Evolutionary conservation across 2,888 invertebrate species (phyloP), one percentile per base, ranked within the genome.

Genomic region (Sycophila texana): DNA sequence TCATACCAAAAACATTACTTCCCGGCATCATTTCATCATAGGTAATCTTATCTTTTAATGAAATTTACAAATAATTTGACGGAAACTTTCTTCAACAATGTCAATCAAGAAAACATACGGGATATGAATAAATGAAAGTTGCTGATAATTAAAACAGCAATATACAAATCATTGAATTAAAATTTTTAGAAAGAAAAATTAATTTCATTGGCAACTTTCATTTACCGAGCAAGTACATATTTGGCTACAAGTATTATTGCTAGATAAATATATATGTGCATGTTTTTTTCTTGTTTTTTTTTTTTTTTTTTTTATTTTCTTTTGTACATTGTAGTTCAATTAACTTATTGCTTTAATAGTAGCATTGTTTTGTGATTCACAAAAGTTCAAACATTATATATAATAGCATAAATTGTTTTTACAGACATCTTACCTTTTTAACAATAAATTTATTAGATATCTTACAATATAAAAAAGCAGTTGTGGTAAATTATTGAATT

Each of bases 241-340:
- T 86, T 87, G 83, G 84, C 87, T 88, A 88, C 82, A 86, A 86
- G 84, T 86, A 86, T 85, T 86, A 84, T 87, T 86, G 87, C 85
- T 84, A 85, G 86, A 85, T 86, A 87, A 87, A 87, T 76, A 74
- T 77, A 65, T 77, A 76, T 70, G 53, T 70, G 61, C 60, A 58
- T 67, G 49, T 73, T 72, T 68, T 87, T 85, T 85, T 86, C 58
- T 49, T 66, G 47, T 73, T 67, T 61, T 87, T 85, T 85, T 86
- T 39, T 39, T 39, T 39, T 39, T 7, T 39, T 88, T 87, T 85
- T 84, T 39, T 39, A 7, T 7, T 39, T 88, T 87, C 85, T 84
- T 82, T 86, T 87, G 85, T 84, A 86, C 86, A 86, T 88, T 88
- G 89, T 86, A 89, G 87, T 87, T 88, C 86, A 86, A 87, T 85